Conservation (phyloP, 1,140 invertebrate species). For the Globodera rostochiensis region DNA sequence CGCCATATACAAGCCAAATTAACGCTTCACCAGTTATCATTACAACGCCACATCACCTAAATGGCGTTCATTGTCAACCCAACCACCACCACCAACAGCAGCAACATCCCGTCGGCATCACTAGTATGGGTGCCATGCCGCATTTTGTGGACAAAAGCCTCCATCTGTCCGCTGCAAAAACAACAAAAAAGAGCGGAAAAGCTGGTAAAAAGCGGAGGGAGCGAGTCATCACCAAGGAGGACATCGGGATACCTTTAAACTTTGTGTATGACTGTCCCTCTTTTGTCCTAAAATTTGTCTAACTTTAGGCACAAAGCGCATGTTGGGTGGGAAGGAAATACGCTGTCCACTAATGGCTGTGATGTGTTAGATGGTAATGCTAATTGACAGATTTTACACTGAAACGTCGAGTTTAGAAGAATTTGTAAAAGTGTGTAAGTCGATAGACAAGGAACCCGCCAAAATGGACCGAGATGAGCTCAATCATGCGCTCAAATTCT, state of each 20-base stretch:
- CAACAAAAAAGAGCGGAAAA: conserved; percentile 18
- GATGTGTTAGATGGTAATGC: neutral
- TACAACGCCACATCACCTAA: neutral
- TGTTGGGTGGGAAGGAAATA: conserved; percentile 33
- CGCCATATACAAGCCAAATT: neutral
- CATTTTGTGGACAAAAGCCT: conserved; percentile 17
- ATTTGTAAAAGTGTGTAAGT: neutral
- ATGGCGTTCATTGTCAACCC: neutral
- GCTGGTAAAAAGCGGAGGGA: conserved; percentile 26
- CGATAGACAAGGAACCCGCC: conserved; percentile 28
- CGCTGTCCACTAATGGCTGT: neutral
- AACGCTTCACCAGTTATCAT: neutral
- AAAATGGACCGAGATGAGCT: conserved; percentile 30
- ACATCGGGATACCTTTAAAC: conserved; percentile 37
- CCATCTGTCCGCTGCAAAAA: conserved; percentile 31
- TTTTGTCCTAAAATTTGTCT: neutral
- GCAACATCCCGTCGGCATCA: conserved; percentile 32
- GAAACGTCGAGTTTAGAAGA: neutral
- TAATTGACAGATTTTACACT: neutral
- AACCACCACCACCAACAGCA: conserved; percentile 5
- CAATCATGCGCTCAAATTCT: conserved; percentile 35
- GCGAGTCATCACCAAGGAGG: conserved; percentile 27
- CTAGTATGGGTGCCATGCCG: conserved; percentile 23
- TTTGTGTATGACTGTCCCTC: conserved; percentile 23
- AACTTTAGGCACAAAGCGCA: conserved; percentile 35